phyloP scores from a whole-genome alignment of 2,888 invertebrate genomes.

The Uloborus plumipes region DNA sequence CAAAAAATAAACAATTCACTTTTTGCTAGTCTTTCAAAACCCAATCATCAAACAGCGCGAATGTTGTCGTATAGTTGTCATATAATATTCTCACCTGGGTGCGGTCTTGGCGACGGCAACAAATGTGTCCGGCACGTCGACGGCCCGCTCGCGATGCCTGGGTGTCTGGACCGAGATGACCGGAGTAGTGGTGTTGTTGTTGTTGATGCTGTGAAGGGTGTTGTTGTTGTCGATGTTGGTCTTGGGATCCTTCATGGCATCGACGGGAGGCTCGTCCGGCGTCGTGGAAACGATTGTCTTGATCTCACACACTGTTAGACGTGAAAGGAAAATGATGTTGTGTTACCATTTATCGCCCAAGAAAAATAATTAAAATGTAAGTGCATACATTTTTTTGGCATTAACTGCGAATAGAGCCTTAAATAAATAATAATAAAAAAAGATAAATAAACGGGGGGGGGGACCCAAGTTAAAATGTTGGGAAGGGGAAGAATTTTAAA shows the following conservation, averaged over 20 bases:
- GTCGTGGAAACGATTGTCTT: conserved; percentile 23
- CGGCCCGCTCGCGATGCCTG: conserved; percentile 95
- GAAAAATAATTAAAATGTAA: no score
- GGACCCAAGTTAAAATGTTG: no score
- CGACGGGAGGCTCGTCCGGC: conserved; percentile 19
- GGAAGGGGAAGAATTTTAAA: no score
- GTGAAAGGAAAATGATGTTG: background rate
- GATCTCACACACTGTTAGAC: conserved; percentile 31
- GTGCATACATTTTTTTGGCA: no score
- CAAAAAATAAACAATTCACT: no score
- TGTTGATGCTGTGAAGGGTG: conserved; percentile 28
- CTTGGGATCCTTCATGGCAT: conserved; percentile 51
- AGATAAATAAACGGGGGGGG: no score
- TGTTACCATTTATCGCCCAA: no score
- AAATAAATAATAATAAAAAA: no score
- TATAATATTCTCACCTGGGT: conserved; percentile 79
- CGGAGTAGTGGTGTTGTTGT: conserved; percentile 7
- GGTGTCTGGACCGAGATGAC: background rate
- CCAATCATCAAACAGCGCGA: no score
- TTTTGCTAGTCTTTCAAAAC: no score
- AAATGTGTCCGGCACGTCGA: conserved; percentile 96
- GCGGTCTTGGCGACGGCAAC: conserved; percentile 91
- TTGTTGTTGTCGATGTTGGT: conserved; percentile 16
- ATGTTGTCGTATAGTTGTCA: background rate
- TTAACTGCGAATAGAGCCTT: no score